Percentiles rank a stretch among this genome's conserved stretches.
These are phyloP conservation scores for Marisa cornuarietis DNA, from an alignment of 1,140 invertebrate genomes.

Conservation along the genomic window DNA sequence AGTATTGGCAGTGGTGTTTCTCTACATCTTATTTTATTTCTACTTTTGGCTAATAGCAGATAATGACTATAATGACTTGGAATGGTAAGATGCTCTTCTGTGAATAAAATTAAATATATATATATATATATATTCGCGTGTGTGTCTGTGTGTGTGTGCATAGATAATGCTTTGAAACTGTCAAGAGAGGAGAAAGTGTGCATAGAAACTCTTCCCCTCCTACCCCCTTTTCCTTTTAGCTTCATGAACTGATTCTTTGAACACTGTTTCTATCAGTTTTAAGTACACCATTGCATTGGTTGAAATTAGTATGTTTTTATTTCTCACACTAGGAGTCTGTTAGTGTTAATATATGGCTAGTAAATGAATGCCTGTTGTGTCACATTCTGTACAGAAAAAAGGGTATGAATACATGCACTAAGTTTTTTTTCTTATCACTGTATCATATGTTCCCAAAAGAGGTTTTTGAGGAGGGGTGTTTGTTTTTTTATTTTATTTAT, in stretches of 20 bases:
- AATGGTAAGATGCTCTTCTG: constrained; percentile 42
- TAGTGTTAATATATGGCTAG: not conserved
- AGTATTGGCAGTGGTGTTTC: constrained; percentile 40
- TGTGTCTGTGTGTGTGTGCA: not conserved
- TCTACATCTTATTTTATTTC: constrained; percentile 46
- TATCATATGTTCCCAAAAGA: not conserved
- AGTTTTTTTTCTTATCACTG: not conserved
- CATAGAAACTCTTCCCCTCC: not conserved
- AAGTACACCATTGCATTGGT: not conserved
- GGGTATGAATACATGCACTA: not conserved
- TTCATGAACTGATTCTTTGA: not conserved
- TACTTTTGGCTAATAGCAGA: constrained; percentile 52
- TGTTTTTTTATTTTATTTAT: not conserved
- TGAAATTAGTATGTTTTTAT: not conserved
- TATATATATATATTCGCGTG: no score
- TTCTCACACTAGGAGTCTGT: not conserved
- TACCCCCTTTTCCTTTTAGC: no score
- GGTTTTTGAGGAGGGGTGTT: not conserved
- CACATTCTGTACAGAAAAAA: not conserved
- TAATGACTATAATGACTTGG: constrained; percentile 47
- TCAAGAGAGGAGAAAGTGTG: not conserved
- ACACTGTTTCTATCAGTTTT: not conserved
- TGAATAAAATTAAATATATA: no score
- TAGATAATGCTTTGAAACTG: not conserved
- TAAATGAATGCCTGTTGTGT: not conserved